Evolutionary conservation across 2,888 invertebrate species (phyloP), one percentile per base, ranked within the genome.

Genomic region (Agrotis ipsilon): DNA sequence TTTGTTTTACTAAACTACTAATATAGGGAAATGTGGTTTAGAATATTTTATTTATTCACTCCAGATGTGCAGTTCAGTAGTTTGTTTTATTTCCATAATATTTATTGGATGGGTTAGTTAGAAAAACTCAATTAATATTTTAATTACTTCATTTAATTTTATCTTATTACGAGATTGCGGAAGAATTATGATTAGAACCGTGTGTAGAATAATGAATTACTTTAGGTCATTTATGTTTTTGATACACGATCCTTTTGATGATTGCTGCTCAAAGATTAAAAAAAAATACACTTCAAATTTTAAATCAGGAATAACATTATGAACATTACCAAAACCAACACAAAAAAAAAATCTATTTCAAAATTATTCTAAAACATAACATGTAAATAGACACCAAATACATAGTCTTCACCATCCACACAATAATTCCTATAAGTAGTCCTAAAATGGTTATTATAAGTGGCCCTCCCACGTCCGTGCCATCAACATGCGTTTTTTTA

Each of bases 401-500:
- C 64, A 13, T 54, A 46, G 32, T 13, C 49, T 59, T 45, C 65
- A 14, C n/a, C 13, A 55, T 71, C 71, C 57, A 62, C 48, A 55
- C 27, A 59, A 58, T 75, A 82, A 82, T 81, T 80, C 62, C 78
- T 64, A 64, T 75, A n/a, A n/a, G n/a, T n/a, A 81, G 80, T 84
- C 80, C 86, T 86, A 82, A 87, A 80, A 81, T 78, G 79, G 80
- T 86, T 81, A 77, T 79, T 80, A 81, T 79, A 84, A 81, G 61
- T 70, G 72, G 83, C 85, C 88, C 86, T 80, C 84, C 83, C 84
- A 84, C 77, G 83, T 84, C 75, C 81, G 73, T 83, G 78, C 77
- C 76, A 80, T 80, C 77, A 84, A 81, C 84, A 86, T 85, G 81
- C 76, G 65, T 81, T 89, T 91, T 93, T 93, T 92, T 93, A 92